Evolutionary conservation across 1,140 invertebrate species (phyloP).

Genomic region (Drosophila pseudoananassae): DNA sequence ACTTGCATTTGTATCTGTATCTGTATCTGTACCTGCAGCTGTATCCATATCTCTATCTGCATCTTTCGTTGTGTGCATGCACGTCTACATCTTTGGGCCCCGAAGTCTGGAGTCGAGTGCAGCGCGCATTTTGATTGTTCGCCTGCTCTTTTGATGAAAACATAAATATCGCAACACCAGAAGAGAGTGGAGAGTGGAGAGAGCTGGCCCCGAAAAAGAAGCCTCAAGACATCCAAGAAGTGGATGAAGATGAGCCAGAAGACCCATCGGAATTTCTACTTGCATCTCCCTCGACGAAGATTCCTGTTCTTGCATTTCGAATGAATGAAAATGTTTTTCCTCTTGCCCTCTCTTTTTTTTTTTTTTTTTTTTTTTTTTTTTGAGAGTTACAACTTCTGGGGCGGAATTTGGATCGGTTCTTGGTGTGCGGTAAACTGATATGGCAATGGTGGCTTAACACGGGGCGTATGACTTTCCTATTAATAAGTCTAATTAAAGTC

Average conservation of each 20-base stretch:
- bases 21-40: slow-evolving; percentile 38
- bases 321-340: slow-evolving; percentile 71
- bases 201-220: slow-evolving; percentile 40
- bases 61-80: slow-evolving; percentile 40
- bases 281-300: slow-evolving; percentile 23
- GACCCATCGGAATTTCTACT: slow-evolving; percentile 30
- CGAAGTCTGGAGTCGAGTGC: slow-evolving; percentile 55
- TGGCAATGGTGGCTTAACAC: slow-evolving; percentile 44
- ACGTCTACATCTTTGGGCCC: slow-evolving; percentile 33
- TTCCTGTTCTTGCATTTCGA: slow-evolving; percentile 59
- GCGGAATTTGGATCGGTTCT: slow-evolving; percentile 17
- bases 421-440: slow-evolving; percentile 66
- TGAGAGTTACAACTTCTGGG: slow-evolving; percentile 51
- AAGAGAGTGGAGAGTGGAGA: slow-evolving; percentile 24
- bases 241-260: slow-evolving; percentile 36
- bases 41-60: slow-evolving; percentile 44
- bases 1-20: slow-evolving; percentile 58
- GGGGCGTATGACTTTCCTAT: slow-evolving; percentile 51
- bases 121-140: slow-evolving; percentile 79
- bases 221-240: slow-evolving; percentile 60
- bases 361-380: slow-evolving; percentile 5
- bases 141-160: slow-evolving; percentile 79
- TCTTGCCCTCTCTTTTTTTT: slow-evolving; percentile 12
- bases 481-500: slow-evolving; percentile 58
- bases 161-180: slow-evolving; percentile 72